Evolutionary conservation across 2,797 vertebrate genomes (phyloP), one percentile per base, ranked within the genome.

Genomic region (Sebastes wilsoni): DNA sequence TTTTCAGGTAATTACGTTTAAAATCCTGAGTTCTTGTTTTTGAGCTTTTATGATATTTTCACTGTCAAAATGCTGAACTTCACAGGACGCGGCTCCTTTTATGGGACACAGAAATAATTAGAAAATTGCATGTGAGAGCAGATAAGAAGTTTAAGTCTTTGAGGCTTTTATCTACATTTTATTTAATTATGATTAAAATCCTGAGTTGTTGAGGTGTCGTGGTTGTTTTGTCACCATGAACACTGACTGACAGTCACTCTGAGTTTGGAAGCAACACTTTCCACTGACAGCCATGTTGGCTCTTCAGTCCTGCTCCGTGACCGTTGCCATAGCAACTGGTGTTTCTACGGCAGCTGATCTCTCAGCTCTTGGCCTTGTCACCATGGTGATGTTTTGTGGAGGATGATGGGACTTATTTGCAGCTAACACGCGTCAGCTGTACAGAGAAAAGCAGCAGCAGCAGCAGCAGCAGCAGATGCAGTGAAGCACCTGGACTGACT

Each of bases 321-420:
- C 84, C n/a, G 84, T 91, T 66, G 36, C 87, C 18, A 79, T 78
- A 14, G 84, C 82, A 91, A 90, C 89, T 9, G 62, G 71, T 83
- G 87, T 89, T 87, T 80, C 80, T 9, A 66, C 69, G 5, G 84
- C 84, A 82, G 89, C 90, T 66, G 82, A 79, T 83, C 56, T 87
- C 75, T 83, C 80, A 72, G 81, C 69, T 79, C 84, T 36, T 32
- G 68, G 79, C 73, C 80, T 65, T 1, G 80, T 87, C 87, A 25
- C 89, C 90, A 92, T 89, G 87, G 89, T 32, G 80, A 92, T 54
- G 80, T 30, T 62, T 28, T 60, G 72, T 59, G 69, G 72, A 81
- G 65, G 76, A 81, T 3, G 59, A 62, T 23, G 72, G 78, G 42
- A n/a, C 22, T 81, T 72, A 84, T 83, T 86, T 74, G 67, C 73